Base-by-base conservation (phyloP, 2,797 vertebrate genomes). In the Cephalopachus bancanus region DNA sequence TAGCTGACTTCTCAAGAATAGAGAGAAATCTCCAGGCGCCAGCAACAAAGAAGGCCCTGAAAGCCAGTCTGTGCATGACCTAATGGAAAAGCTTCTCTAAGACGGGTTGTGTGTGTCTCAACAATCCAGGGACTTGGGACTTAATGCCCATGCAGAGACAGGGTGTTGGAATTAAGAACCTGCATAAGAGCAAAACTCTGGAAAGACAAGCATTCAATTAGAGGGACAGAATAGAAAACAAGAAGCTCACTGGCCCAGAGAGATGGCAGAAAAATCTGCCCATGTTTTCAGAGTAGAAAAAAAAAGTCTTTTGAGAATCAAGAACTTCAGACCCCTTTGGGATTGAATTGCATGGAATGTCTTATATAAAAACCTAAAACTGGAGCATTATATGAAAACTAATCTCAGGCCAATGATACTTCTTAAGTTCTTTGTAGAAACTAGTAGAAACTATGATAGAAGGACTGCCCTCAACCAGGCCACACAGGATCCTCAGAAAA, bases 221-320 rank as follows among this genome's bases (percentile, higher is more conserved):
- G 7, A 92, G 10, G 15, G 8, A 26, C 49, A 83, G 81, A 69
- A 44, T 57, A 79, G 64, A 91, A 37, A 91, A 64, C 16, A 90
- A 76, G 24, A 83, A 89, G 12, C 20, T 67, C n/a, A 94, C 16
- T 7, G 15, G 6, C 30, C 53, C 28, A 72, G 60, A 83, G 16
- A 72, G 86, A 78, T 55, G 10, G 3, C n/a, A 53, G 22, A 85
- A 55, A 59, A 87, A 65, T 12, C 12, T 60, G 26, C 26, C 30
- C 30, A 30, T 57, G 44, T 57, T 91, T 97, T 92, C 55, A 83
- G 55, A 85, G 10, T 24, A 71, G 55, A 49, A 96, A 7, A 15
- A 65, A 62, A 84, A 53, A 8, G 28, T 59, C 72, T 76, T 2
- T 26, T 53, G 28, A 88, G 62, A 90, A 91, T 81, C 60, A 15